These are phyloP conservation scores for Neomorphus geoffroyi DNA, from an alignment of 2,797 vertebrate genomes.

Conservation along the genomic window DNA sequence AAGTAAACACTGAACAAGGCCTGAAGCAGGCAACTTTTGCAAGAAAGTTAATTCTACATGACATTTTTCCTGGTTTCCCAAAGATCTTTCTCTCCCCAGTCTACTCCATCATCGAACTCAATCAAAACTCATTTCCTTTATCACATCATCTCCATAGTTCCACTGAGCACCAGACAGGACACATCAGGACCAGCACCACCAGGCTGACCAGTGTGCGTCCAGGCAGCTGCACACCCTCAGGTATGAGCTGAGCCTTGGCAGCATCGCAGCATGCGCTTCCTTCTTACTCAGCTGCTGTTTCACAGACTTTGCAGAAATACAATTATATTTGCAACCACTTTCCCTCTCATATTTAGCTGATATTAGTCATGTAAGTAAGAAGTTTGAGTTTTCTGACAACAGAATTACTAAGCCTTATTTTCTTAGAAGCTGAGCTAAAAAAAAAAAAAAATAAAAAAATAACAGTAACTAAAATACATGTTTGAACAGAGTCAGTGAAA, in stretches of 20 bases:
- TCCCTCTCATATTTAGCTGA: background rate
- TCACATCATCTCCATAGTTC: background rate
- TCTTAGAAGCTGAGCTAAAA: background rate
- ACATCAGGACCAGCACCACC: background rate
- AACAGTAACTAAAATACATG: background rate
- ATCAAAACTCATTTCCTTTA: background rate
- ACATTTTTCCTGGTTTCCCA: background rate
- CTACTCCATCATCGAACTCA: background rate
- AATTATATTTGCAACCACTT: background rate
- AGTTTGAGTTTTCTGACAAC: background rate
- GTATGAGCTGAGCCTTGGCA: background rate
- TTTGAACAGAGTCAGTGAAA: background rate
- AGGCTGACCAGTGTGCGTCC: background rate
- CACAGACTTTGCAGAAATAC: background rate
- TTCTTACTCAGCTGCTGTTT: background rate
- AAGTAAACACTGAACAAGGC: background rate
- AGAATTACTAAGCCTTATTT: background rate
- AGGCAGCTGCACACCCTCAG: background rate
- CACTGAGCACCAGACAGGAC: background rate
- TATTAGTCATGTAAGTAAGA: background rate
- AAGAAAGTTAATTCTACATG: background rate
- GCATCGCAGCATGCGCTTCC: rapidly evolving
- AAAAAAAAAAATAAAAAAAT: background rate
- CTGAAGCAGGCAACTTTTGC: background rate
- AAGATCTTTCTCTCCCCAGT: background rate